Base-by-base conservation (phyloP, 1,140 invertebrate species). In the Ips typographus region DNA sequence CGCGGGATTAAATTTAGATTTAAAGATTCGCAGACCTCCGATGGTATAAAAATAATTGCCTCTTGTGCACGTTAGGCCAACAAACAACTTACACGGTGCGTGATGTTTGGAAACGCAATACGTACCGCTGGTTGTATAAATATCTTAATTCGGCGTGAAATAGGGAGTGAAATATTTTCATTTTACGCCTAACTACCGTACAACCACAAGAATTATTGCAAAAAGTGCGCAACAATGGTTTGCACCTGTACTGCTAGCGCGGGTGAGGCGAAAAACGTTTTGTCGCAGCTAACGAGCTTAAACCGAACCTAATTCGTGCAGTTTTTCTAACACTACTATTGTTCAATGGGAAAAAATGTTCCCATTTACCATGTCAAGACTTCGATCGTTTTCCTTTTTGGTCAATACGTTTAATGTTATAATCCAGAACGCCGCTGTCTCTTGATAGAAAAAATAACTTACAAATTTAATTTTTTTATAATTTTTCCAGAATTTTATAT, bases 1-100 rank as follows among this genome's bases (percentile, higher is more conserved):
- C 55, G 42, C n/a, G 40, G 51, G 57, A 59, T 61, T 68, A 68
- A 62, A 61, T 70, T 70, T 70, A 70, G 68, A 64, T 70, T 70
- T 70, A 36, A 38, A 56, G 53, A 56, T 56, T 56, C 53, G 53
- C 53, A 56, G 53, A 7, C 53, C 53, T n/a, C 38, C 53, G 22
- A 22, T 22, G 38, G 53, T 56, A 56, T 56, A 56, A 56, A 56
- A 36, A 56, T 36, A 36, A 22, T 22, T 22, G 22, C 22, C 22
- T 22, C 22, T 22, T 22, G 22, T 22, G 22, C 22, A 22, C 22
- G 22, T n/a, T 4, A 4, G 4, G 4, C 44, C 44, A n/a, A n/a
- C n/a, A 5, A 55, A 3, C 5, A 55, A 36, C 37, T 55, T 55
- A 36, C 7, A 55, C 8, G 6, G 22, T 22, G 7, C 44, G 44